These are phyloP conservation scores for Oryzias javanicus DNA, from an alignment of 2,113 vertebrate species.

Conservation along the genomic window DNA sequence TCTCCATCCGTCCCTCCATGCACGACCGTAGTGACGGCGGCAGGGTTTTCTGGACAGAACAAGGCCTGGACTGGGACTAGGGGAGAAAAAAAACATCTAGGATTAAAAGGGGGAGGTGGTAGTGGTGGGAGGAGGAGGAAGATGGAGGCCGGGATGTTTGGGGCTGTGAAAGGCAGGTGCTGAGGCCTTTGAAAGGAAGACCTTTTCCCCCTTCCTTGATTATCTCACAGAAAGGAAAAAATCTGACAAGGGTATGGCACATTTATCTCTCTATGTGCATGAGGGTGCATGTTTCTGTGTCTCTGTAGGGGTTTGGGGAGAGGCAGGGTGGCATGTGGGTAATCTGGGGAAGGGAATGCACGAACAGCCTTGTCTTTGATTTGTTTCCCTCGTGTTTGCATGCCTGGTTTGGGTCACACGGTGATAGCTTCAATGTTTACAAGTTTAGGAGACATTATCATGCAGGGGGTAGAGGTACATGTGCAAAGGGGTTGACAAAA, in stretches of 20 bases:
- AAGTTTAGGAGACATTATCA: slow-evolving; percentile 10
- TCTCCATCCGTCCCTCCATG: slow-evolving; percentile 59
- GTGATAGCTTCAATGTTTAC: slow-evolving; percentile 27
- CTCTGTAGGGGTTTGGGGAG: slow-evolving; percentile 30
- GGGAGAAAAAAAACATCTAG: slow-evolving; percentile 24
- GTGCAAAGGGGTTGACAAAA: slow-evolving; percentile 36
- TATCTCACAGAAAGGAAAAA: slow-evolving; percentile 55
- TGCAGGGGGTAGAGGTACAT: slow-evolving; percentile 18
- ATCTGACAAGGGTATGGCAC: slow-evolving; percentile 69
- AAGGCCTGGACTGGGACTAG: slow-evolving; percentile 64
- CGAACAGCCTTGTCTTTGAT: slow-evolving; percentile 10
- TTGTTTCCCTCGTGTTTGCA: slow-evolving; percentile 22
- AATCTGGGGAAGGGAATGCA: slow-evolving; percentile 15
- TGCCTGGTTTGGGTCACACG: slow-evolving; percentile 26
- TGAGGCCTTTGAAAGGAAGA: slow-evolving; percentile 70
- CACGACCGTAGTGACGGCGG: slow-evolving; percentile 31
- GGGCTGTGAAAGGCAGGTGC: slow-evolving; percentile 66
- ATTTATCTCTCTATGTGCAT: slow-evolving; percentile 62
- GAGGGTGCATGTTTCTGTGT: slow-evolving; percentile 52
- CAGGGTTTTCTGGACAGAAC: slow-evolving; percentile 50
- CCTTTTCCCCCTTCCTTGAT: slow-evolving; percentile 35
- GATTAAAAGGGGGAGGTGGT: slow-evolving; percentile 52
- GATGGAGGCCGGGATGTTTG: slow-evolving; percentile 48
- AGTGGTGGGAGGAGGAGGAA: slow-evolving; percentile 47
- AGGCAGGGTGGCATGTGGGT: slow-evolving; percentile 25